These are phyloP conservation scores for Plutella xylostella DNA, from an alignment of 2,888 invertebrate species.

Conservation along the genomic window DNA sequence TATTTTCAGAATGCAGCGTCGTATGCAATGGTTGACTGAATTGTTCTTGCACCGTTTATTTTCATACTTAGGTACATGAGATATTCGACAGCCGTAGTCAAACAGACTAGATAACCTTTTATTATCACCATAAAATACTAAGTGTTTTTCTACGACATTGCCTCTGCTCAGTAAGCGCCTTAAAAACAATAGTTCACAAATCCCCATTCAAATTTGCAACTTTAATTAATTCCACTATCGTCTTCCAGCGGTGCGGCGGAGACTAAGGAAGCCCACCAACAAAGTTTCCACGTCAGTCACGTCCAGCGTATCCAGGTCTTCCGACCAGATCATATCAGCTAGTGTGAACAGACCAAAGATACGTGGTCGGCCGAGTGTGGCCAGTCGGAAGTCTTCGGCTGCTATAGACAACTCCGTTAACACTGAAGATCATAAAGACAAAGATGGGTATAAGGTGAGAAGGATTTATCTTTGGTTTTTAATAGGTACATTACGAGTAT, in stretches of 20 bases:
- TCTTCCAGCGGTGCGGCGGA: slow-evolving; percentile 72
- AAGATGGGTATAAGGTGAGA: slow-evolving; percentile 77
- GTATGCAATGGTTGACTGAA: too few relatives aligned
- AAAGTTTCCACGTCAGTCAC: slow-evolving; percentile 64
- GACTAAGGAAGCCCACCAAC: slow-evolving; percentile 75
- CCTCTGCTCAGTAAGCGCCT: too few relatives aligned
- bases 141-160: too few relatives aligned
- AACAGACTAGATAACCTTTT: too few relatives aligned
- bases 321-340: slow-evolving; percentile 59
- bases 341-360: slow-evolving; percentile 76
- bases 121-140: too few relatives aligned
- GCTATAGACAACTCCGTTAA: slow-evolving; percentile 66
- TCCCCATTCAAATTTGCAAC: neutral
- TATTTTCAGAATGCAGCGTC: too few relatives aligned
- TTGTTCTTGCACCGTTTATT: too few relatives aligned
- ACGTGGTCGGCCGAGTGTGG: slow-evolving; percentile 68
- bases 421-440: slow-evolving; percentile 72
- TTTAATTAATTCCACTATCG: slow-evolving; percentile 6
- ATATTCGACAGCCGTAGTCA: too few relatives aligned
- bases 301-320: slow-evolving; percentile 74
- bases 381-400: slow-evolving; percentile 67
- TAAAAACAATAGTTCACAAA: neutral
- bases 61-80: too few relatives aligned
- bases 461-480: too few relatives aligned
- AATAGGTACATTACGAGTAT: too few relatives aligned